Percentiles rank a stretch among this genome's conserved stretches.
These are phyloP conservation scores for Ceratoteleas bidentatus DNA, from an alignment of 1,140 invertebrate species.

Conservation along the genomic window DNA sequence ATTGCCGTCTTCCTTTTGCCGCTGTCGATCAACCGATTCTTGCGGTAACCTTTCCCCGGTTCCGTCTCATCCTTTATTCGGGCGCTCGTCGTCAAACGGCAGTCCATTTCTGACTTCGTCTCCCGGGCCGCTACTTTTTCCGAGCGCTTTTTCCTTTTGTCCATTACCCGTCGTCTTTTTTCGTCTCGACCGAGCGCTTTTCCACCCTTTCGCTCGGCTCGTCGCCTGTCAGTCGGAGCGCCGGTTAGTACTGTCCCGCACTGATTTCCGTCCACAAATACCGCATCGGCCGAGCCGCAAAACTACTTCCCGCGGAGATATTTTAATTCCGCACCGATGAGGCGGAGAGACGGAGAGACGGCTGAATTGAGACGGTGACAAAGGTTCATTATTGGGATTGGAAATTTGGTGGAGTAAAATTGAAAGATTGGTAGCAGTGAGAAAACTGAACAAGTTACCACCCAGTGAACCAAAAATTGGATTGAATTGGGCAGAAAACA, in stretches of 20 bases:
- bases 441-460: no score
- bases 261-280: constrained; percentile 60
- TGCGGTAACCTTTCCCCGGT: constrained; percentile 20
- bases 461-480: no score
- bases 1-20: constrained; percentile 24
- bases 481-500: no score
- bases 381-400: no score
- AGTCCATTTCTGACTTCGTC: constrained; percentile 50
- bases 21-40: constrained; percentile 48
- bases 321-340: no score
- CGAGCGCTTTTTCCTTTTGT: constrained; percentile 24
- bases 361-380: not conserved
- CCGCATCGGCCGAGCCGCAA: constrained; percentile 25
- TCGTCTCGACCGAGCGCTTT: constrained; percentile 33
- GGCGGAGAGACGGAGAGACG: not conserved
- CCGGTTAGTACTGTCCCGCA: constrained; percentile 47
- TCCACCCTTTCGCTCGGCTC: constrained; percentile 36
- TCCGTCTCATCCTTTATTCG: constrained; percentile 60
- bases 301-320: constrained; percentile 25
- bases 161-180: constrained; percentile 40
- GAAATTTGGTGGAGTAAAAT: no score
- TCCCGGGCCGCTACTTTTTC: constrained; percentile 30
- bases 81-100: constrained; percentile 45
- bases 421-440: no score
- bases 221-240: constrained; percentile 47